A percentile compares a stretch with the other conserved stretches of the same genome.
phyloP scores from a whole-genome alignment of 2,888 invertebrate species.

The Leistus spinibarbis region DNA sequence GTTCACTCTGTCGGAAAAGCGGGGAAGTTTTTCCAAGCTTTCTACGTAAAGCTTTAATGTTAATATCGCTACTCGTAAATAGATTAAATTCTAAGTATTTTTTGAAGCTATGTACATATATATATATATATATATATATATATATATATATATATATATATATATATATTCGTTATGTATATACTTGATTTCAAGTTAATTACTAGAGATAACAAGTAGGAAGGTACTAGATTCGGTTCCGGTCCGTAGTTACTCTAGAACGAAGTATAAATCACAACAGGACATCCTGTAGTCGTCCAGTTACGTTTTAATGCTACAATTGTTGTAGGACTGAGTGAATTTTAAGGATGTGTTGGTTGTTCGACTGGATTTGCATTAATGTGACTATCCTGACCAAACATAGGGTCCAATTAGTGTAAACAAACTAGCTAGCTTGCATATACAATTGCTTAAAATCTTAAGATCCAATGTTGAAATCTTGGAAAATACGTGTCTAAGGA shows the following conservation, averaged over 20 bases:
- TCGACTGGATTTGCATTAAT: not conserved
- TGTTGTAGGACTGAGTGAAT: not conserved
- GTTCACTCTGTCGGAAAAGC: not conserved
- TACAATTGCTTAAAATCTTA: not conserved
- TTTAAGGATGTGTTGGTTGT: not conserved
- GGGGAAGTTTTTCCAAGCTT: not conserved
- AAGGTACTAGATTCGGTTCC: not conserved
- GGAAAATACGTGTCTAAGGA: too few relatives aligned
- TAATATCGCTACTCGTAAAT: not conserved
- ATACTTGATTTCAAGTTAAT: not conserved
- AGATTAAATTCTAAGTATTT: not conserved
- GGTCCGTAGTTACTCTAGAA: not conserved
- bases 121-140: too few relatives aligned
- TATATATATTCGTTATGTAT: too few relatives aligned
- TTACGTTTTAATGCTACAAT: not conserved
- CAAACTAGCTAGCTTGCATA: not conserved
- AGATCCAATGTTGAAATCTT: not conserved
- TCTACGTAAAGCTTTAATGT: not conserved
- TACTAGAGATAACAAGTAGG: constrained; percentile 1
- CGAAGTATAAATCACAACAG: constrained; percentile 7
- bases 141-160: too few relatives aligned
- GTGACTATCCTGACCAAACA: constrained; percentile 7
- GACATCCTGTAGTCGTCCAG: constrained; percentile 1
- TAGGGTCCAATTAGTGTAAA: not conserved
- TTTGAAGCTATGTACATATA: too few relatives aligned